A percentile compares a stretch with the other conserved stretches of the same genome.
Evolutionary conservation across 2,888 invertebrate species (phyloP).

Genomic region (Cephus sareptanus): DNA sequence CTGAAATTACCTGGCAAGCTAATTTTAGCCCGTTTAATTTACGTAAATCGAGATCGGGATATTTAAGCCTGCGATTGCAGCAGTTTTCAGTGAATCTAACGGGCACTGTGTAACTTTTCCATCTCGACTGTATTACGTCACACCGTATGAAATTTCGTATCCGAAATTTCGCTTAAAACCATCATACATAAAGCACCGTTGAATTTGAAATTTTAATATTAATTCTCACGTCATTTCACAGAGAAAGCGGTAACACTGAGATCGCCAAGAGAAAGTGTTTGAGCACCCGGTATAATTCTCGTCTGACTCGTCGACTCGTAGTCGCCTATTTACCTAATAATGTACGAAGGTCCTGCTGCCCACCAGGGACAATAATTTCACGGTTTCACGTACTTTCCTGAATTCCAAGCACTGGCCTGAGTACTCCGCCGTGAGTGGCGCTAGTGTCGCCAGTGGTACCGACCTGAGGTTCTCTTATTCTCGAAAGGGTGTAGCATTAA

Average conservation of each 20-base stretch:
- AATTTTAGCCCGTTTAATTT: constrained; percentile 41
- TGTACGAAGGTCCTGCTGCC: neutral
- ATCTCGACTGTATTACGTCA: neutral
- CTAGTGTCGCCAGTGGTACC: neutral
- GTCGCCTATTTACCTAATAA: neutral
- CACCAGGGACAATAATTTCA: neutral
- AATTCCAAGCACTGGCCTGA: neutral
- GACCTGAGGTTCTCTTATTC: constrained; percentile 6
- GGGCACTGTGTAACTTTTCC: neutral
- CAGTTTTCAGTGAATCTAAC: neutral
- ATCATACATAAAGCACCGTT: too few relatives aligned
- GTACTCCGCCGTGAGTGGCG: neutral
- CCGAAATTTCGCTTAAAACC: too few relatives aligned
- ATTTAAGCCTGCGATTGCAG: constrained; percentile 17
- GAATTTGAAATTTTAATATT: neutral
- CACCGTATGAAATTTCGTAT: too few relatives aligned
- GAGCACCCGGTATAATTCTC: neutral
- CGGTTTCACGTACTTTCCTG: neutral
- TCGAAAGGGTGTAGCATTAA: constrained; percentile 12
- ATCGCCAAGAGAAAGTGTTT: neutral
- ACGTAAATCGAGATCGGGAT: constrained; percentile 35
- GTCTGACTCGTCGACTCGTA: neutral
- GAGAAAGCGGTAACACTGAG: neutral
- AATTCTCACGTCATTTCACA: neutral
- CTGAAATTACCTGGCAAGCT: constrained; percentile 41